A percentile compares a stretch with the other conserved stretches of the same genome.
phyloP scores from a whole-genome alignment of 2,797 vertebrate species.

The Cynopterus sphinx region DNA sequence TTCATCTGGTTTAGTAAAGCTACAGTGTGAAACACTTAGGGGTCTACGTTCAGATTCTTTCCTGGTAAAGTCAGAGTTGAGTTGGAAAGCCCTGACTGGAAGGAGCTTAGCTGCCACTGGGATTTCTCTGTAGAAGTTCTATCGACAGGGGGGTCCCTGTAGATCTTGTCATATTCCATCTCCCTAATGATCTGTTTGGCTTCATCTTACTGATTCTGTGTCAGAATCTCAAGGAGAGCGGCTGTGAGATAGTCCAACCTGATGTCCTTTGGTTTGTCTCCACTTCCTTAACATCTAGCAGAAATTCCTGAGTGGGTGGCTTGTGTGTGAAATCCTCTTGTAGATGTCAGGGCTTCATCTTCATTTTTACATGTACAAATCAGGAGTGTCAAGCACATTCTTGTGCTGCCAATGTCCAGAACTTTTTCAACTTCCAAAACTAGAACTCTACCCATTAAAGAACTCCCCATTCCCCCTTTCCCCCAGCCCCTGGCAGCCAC shows the following conservation, averaged over 20 bases:
- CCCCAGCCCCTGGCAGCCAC: neutral
- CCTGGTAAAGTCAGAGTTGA: too few species aligned
- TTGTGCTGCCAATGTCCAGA: neutral
- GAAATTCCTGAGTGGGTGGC: neutral
- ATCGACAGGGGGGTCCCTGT: neutral
- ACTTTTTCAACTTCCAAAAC: neutral
- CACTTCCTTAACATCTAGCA: neutral
- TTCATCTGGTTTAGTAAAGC: neutral
- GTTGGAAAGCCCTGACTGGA: neutral
- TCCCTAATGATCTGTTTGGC: neutral
- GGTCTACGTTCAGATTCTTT: neutral
- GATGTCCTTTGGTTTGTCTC: neutral
- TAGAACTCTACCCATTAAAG: neutral
- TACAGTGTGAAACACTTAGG: accelerated
- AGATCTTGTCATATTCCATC: neutral
- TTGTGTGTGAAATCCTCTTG: neutral
- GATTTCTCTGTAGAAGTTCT: neutral
- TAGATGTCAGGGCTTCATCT: neutral
- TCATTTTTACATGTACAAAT: neutral
- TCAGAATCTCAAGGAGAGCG: neutral
- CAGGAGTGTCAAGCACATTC: neutral
- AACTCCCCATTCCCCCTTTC: accelerated
- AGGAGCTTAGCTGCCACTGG: neutral
- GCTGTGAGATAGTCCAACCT: neutral
- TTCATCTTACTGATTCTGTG: neutral